A percentile compares a stretch with the other conserved stretches of the same genome.
Evolutionary conservation across 2,113 vertebrate genomes (phyloP).

Genomic region (Bubo scandiacus): DNA sequence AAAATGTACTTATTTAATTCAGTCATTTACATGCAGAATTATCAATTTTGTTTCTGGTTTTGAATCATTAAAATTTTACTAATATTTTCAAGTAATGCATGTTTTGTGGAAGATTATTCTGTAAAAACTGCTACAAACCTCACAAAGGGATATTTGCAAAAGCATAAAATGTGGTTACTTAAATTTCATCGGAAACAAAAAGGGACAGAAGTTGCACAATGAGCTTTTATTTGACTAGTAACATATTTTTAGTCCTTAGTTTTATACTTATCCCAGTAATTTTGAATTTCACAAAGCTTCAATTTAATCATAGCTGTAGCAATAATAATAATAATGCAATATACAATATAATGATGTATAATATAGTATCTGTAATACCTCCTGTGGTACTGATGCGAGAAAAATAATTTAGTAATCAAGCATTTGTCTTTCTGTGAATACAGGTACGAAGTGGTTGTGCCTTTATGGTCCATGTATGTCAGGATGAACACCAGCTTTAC

Average conservation of each 20-base stretch:
- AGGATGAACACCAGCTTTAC: slow-evolving; percentile 96
- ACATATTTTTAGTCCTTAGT: not conserved
- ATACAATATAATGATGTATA: not conserved
- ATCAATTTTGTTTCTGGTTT: not conserved
- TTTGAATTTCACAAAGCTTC: not conserved
- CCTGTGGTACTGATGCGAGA: not conserved
- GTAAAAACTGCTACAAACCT: not conserved
- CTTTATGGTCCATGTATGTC: slow-evolving; percentile 98
- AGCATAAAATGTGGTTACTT: not conserved
- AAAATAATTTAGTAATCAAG: not conserved
- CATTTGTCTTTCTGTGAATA: slow-evolving; percentile 12
- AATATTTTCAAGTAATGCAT: not conserved
- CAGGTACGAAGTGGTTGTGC: slow-evolving; percentile 97
- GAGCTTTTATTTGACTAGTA: not conserved
- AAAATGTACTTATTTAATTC: not conserved
- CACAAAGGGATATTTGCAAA: not conserved
- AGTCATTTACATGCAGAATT: not conserved
- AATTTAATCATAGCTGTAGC: not conserved
- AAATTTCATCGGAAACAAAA: not conserved
- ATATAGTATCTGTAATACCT: not conserved
- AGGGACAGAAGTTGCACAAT: not conserved
- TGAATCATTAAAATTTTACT: not conserved
- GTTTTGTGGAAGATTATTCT: not conserved
- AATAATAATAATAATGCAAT: not conserved
- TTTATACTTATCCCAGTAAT: not conserved